phyloP scores from a whole-genome alignment of 37 sponge, comb jelly and placozoan species.

The Crambe crambe region DNA sequence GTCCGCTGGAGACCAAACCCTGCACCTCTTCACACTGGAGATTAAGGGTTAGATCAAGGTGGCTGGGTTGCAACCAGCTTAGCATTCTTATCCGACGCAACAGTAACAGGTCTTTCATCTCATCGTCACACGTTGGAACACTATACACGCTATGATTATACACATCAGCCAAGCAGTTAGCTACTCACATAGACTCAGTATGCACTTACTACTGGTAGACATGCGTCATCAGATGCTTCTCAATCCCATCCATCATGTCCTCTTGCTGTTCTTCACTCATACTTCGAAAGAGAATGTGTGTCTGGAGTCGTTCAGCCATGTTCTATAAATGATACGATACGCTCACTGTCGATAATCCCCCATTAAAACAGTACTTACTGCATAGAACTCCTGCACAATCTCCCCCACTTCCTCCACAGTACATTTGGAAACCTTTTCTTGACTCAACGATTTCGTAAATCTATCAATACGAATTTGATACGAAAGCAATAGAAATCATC shows the following conservation, averaged over 20 bases:
- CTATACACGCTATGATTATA: conserved; percentile 24
- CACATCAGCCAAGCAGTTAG: not conserved
- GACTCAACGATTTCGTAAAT: conserved; percentile 48
- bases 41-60: conserved; percentile 61
- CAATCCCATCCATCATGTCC: conserved; percentile 71
- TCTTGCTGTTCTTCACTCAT: conserved; percentile 69
- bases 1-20: conserved; percentile 15
- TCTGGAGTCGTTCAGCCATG: conserved; percentile 33
- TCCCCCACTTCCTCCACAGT: conserved; percentile 60
- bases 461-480: not conserved
- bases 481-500: not conserved
- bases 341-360: not conserved
- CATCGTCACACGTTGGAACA: conserved; percentile 38
- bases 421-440: conserved; percentile 13
- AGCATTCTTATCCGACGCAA: conserved; percentile 56
- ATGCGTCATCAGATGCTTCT: conserved; percentile 71
- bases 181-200: not conserved
- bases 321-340: conserved; percentile 6
- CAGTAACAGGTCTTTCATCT: conserved; percentile 55
- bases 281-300: conserved; percentile 48
- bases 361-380: conserved; percentile 13
- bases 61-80: conserved; percentile 58
- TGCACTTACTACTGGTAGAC: conserved; percentile 44
- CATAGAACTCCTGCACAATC: conserved; percentile 65
- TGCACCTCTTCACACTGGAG: conserved; percentile 54